phyloP scores from a whole-genome alignment of 2,888 invertebrate species.

The Acrocyrtus sp. region DNA sequence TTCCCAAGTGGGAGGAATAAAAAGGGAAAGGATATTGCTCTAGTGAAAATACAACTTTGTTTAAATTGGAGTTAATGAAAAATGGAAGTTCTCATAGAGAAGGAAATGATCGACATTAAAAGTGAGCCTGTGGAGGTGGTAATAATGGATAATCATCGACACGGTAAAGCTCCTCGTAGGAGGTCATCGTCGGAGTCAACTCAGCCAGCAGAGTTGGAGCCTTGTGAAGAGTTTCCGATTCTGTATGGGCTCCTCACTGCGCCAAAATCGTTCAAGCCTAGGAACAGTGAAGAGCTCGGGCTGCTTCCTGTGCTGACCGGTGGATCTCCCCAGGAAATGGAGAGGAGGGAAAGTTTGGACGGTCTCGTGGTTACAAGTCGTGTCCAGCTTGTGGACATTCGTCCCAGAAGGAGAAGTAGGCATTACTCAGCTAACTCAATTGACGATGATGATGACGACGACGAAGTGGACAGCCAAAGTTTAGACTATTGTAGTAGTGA shows the following conservation, averaged over 20 bases:
- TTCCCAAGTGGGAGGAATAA: conserved; percentile 3
- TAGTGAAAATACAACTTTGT: neutral
- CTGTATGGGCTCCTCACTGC: conserved; percentile 56
- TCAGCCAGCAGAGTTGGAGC: conserved; percentile 47
- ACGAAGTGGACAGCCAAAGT: conserved; percentile 42
- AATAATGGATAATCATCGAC: conserved; percentile 15
- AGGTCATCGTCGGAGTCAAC: conserved; percentile 7
- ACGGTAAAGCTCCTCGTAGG: conserved; percentile 5
- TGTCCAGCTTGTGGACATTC: conserved; percentile 13
- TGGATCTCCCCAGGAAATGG: conserved; percentile 16
- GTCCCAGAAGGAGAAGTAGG: neutral
- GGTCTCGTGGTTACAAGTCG: conserved; percentile 27
- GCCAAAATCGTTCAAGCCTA: conserved; percentile 49
- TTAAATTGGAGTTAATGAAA: conserved; percentile 1
- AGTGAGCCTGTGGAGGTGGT: conserved; percentile 28
- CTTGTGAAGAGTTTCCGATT: conserved; percentile 58
- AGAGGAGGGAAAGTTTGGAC: neutral
- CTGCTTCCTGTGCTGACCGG: conserved; percentile 2
- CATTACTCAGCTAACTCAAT: conserved; percentile 3
- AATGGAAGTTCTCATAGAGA: conserved; percentile 44
- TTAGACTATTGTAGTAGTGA: conserved; percentile 19
- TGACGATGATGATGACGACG: conserved; percentile 11
- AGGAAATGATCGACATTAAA: conserved; percentile 44
- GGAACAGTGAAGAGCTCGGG: conserved; percentile 41
- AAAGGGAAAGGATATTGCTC: neutral